phyloP scores from a whole-genome alignment of 2,797 vertebrate species.

The Sebastes variabilis region DNA sequence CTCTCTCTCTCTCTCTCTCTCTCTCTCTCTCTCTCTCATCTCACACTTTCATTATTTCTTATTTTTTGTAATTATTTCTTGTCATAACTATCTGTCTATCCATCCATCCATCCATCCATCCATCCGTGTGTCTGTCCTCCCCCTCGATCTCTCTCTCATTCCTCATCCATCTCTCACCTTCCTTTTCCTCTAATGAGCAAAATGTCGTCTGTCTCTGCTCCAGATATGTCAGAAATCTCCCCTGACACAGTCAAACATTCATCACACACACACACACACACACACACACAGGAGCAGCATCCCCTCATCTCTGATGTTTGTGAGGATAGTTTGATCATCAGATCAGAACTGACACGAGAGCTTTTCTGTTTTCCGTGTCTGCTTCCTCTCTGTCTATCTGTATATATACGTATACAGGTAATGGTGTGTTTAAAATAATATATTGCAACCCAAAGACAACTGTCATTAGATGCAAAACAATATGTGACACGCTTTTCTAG shows the following conservation, averaged over 20 bases:
- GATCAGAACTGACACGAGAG: constrained; percentile 21
- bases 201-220: constrained; percentile 64
- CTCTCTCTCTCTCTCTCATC: background rate
- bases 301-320: constrained; percentile 26
- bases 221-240: constrained; percentile 71
- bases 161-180: constrained; percentile 58
- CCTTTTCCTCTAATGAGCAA: constrained; percentile 61
- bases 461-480: background rate
- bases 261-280: constrained; percentile 33
- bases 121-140: constrained; percentile 9
- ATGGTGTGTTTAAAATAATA: constrained; percentile 8
- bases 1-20: background rate
- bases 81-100: constrained; percentile 4
- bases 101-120: background rate
- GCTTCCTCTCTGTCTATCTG: background rate
- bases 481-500: background rate
- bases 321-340: constrained; percentile 44
- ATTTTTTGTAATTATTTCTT: constrained; percentile 25
- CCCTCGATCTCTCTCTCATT: background rate
- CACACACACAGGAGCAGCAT: background rate
- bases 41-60: background rate
- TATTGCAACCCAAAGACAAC: background rate
- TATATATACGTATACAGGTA: background rate
- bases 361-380: background rate
- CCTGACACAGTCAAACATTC: constrained; percentile 71